phyloP scores from a whole-genome alignment of 2,888 invertebrate species.

The Napeogenes inachia region DNA sequence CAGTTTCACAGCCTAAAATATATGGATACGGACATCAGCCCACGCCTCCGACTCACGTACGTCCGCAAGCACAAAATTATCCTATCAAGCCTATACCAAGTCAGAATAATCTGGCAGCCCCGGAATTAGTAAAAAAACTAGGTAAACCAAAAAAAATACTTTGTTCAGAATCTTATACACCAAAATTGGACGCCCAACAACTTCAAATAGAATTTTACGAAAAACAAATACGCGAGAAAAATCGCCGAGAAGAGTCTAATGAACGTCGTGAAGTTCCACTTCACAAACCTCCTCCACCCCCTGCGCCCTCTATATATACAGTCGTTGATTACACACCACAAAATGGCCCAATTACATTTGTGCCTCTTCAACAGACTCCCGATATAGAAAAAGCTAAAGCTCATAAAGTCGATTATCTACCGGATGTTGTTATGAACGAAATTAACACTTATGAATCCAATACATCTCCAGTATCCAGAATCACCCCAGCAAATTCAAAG shows the following conservation, averaged over 20 bases:
- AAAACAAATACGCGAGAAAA: constrained; percentile 65
- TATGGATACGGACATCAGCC: constrained; percentile 38
- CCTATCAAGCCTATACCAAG: constrained; percentile 59
- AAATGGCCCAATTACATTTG: constrained; percentile 60
- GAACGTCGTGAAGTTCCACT: constrained; percentile 39
- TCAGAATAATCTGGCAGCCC: constrained; percentile 63
- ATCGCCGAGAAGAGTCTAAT: constrained; percentile 45
- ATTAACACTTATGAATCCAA: constrained; percentile 36
- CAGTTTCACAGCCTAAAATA: constrained; percentile 33
- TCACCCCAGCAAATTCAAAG: constrained; percentile 37
- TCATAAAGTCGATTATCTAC: constrained; percentile 67
- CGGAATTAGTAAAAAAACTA: constrained; percentile 59
- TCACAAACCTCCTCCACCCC: constrained; percentile 35
- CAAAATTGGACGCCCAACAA: constrained; percentile 60
- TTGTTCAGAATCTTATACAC: constrained; percentile 32
- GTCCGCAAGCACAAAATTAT: constrained; percentile 45
- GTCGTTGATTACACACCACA: constrained; percentile 72
- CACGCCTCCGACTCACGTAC: constrained; percentile 43
- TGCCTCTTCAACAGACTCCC: constrained; percentile 70
- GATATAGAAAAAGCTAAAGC: constrained; percentile 71
- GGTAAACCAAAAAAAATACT: constrained; percentile 32
- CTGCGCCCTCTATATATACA: constrained; percentile 56
- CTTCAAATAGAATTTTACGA: constrained; percentile 74
- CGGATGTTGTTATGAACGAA: constrained; percentile 70
- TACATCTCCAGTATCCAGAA: constrained; percentile 29